phyloP scores from a whole-genome alignment of 2,113 vertebrate species.

The Trichechus manatus region DNA sequence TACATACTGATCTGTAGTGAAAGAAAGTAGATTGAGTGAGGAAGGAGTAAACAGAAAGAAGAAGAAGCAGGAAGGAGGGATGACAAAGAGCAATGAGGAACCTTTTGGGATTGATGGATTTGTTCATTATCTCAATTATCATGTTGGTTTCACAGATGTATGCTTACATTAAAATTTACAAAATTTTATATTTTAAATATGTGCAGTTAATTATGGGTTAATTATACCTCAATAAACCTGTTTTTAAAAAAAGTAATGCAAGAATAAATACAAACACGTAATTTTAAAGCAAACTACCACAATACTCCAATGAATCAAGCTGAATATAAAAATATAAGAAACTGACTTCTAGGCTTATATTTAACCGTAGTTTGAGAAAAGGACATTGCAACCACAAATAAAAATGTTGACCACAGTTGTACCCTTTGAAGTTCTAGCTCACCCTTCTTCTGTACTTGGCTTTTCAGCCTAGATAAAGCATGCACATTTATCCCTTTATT shows the following conservation, averaged over 20 bases:
- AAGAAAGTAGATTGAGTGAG: neutral
- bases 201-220: neutral
- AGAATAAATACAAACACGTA: neutral
- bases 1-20: neutral
- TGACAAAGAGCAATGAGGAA: neutral
- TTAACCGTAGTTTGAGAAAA: neutral
- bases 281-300: neutral
- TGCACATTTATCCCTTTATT: neutral
- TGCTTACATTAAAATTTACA: neutral
- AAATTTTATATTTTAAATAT: neutral
- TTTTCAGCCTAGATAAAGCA: neutral
- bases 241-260: neutral
- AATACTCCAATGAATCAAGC: neutral
- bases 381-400: neutral
- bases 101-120: neutral
- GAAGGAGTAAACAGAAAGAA: neutral
- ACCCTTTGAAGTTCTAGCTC: neutral
- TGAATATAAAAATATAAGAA: slow-evolving; percentile 18
- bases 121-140: neutral
- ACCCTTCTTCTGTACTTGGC: neutral
- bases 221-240: neutral
- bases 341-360: neutral
- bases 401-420: neutral
- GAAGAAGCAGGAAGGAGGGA: neutral
- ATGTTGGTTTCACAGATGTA: neutral